Conservation (phyloP, 2,888 invertebrate species). For the Pristionchus fissidentatus region DNA sequence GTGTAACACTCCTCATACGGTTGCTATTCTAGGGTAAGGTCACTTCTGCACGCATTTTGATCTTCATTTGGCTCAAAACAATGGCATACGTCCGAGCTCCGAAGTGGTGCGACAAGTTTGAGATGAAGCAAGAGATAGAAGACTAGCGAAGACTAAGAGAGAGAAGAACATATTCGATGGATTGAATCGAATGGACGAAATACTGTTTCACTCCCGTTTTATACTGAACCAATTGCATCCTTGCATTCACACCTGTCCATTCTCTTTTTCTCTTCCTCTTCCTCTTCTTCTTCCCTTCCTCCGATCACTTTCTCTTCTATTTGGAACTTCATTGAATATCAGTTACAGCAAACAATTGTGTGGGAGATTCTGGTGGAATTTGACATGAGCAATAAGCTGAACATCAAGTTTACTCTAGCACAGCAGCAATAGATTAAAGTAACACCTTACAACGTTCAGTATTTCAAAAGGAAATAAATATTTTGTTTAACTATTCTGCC, state of each 20-base stretch:
- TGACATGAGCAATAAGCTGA: not conserved
- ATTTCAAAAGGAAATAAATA: not conserved
- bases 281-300: not conserved
- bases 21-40: no score
- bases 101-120: slow-evolving; percentile 39
- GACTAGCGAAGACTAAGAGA: slow-evolving; percentile 28
- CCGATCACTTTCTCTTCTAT: no score
- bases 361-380: not conserved
- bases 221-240: not conserved
- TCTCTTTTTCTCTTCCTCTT: not conserved
- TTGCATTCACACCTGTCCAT: slow-evolving; percentile 9
- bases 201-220: not conserved
- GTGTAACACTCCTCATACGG: no score
- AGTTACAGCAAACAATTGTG: slow-evolving; percentile 28
- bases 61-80: not conserved
- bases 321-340: slow-evolving; percentile 17
- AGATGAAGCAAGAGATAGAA: not conserved
- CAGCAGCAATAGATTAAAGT: not conserved
- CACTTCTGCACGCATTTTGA: no score
- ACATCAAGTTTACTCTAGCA: not conserved
- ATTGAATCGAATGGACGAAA: not conserved
- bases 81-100: slow-evolving; percentile 7
- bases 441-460: not conserved
- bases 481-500: not conserved
- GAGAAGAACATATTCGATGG: slow-evolving; percentile 1